Evolutionary conservation across 1,140 invertebrate genomes (phyloP).

Genomic region (Capitella teleta): DNA sequence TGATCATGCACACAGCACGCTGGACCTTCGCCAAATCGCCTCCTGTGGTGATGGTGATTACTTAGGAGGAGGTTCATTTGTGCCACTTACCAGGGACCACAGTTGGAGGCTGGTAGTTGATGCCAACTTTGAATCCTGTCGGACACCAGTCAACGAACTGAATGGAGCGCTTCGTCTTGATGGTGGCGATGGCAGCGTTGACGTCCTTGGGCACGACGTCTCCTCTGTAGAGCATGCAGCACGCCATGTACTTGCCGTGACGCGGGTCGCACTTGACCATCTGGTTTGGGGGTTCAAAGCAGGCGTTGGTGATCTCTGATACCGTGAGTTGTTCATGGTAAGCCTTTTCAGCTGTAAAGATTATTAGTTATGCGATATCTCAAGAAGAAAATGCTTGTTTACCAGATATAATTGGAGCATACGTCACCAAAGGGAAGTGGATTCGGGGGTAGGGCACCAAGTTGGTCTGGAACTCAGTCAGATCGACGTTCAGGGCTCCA

Average conservation of each 20-base stretch:
- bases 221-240: slow-evolving; percentile 42
- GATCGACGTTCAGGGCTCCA: slow-evolving; percentile 66
- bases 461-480: slow-evolving; percentile 68
- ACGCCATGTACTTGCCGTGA: slow-evolving; percentile 80
- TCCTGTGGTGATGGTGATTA: too few relatives aligned
- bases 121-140: slow-evolving; percentile 2
- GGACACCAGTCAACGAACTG: slow-evolving; percentile 12
- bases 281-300: slow-evolving; percentile 78
- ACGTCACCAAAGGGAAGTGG: slow-evolving; percentile 37
- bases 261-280: slow-evolving; percentile 87
- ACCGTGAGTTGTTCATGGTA: slow-evolving; percentile 45
- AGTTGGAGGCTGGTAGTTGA: slow-evolving; percentile 6
- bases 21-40: slow-evolving; percentile 51
- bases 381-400: too few relatives aligned
- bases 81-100: slow-evolving; percentile 14
- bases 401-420: slow-evolving; percentile 33
- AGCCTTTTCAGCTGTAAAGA: slow-evolving; percentile 30
- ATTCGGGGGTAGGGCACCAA: slow-evolving; percentile 40
- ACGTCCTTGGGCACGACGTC: slow-evolving; percentile 63
- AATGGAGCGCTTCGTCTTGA: slow-evolving; percentile 16
- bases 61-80: too few relatives aligned
- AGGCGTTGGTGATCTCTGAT: slow-evolving; percentile 76
- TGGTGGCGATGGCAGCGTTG: slow-evolving; percentile 63
- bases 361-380: too few relatives aligned
- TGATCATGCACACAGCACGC: slow-evolving; percentile 57